Evolutionary conservation across 2,797 vertebrate species (phyloP), one percentile per base, ranked within the genome.

Genomic region (Enoplosus armatus): DNA sequence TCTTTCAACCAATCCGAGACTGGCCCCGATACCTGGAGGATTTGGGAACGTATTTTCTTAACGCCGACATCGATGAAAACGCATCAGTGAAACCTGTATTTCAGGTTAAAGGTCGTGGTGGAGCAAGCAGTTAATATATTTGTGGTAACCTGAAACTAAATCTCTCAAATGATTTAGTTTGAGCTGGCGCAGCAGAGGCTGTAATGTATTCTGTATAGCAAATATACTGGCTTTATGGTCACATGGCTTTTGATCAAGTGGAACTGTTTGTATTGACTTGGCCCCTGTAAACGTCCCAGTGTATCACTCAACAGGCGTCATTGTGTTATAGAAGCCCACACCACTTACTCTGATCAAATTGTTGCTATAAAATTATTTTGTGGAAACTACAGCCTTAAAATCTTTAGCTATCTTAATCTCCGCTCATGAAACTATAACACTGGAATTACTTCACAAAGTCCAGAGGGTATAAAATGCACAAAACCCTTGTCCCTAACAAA

Each of bases 231-330:
- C 24, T 82, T 68, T 75, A 73, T 73, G n/a, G 29, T 76, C 65
- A 73, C 85, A 47, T 63, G 56, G 43, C 60, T 82, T 85, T 77
- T 78, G 74, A 82, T 85, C 72, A 60, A 51, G 62, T n/a, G 69
- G 68, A 78, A 71, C 68, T 51, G 76, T 85, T 81, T 73, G 59
- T 65, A 79, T 74, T 72, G 77, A 85, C 45, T 54, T 7, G 22
- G 45, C 35, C 61, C 47, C 61, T 64, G 51, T 79, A 69, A 82
- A 74, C n/a, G n/a, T n/a, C n/a, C n/a, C n/a, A n/a, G n/a, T n/a
- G n/a, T n/a, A n/a, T 80, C 61, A 69, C 41, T 81, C 75, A 55
- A 16, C 48, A 75, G 72, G 47, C 51, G 61, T 27, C 18, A 55
- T 7, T 70, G 53, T 65, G 63, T 48, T 31, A 22, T 8, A 66